Base-by-base conservation (phyloP, 2,113 vertebrate genomes). In the Megaceryle torquata region DNA sequence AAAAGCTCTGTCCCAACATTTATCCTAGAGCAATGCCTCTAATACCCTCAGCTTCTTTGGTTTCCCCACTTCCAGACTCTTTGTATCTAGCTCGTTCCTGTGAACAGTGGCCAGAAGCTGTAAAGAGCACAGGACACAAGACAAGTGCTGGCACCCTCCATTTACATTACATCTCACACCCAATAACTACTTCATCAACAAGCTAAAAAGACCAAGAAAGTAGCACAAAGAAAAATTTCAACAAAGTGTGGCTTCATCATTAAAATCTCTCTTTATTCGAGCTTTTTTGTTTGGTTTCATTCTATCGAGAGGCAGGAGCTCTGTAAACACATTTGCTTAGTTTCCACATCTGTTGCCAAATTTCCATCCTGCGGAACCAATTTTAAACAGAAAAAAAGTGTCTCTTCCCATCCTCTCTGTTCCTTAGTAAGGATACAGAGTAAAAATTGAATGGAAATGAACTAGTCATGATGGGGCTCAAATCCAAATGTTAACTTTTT, bases 341-440 rank as follows among this genome's bases (percentile, higher is more conserved):
- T 98, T 98, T 98, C 98, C 95, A 74, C 25, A 25, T 59, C 80
- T 76, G 88, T 82, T 98, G 97, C 97, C 97, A 98, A 96, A 97
- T 96, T 97, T 98, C 97, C 96, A 90, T 94, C 97, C 95, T 97
- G 97, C 17, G 68, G 96, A 98, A 98, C 92, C 68, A 96, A 97
- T 97, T 97, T 95, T 90, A 97, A 97, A 82, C 24, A 86, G 64
- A 50, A 22, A 18, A 46, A 86, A 86, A 88, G 74, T 63, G 54
- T 82, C 78, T 96, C 87, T 89, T 94, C 86, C 93, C 91, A 76
- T 83, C 82, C 88, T 93, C 88, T 93, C 86, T 84, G 46, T 82
- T 96, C 91, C 81, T 95, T 96, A 91, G 37, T 95, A 93, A 86
- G 72, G 91, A 93, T 81, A 76, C 43, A 65, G 56, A 67, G 57